Percentiles rank a stretch among this genome's conserved stretches.
These are phyloP conservation scores for Nomia melanderi DNA, from an alignment of 1,140 invertebrate species.

Conservation along the genomic window DNA sequence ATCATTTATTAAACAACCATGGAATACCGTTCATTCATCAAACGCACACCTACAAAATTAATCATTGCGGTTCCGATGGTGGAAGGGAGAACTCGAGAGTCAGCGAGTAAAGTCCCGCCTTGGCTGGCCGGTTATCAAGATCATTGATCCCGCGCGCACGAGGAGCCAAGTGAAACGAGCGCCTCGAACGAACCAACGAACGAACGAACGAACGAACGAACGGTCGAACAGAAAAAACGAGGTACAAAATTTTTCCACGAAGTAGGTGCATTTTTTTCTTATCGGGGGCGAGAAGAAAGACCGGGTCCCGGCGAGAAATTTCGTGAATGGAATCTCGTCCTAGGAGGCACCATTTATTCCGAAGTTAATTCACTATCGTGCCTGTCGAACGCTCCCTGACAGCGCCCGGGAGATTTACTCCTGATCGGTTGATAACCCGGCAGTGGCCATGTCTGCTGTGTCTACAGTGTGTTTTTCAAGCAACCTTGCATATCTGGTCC, in stretches of 20 bases:
- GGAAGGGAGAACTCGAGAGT: background rate
- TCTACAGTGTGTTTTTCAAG: conserved; percentile 69
- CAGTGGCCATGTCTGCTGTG: conserved; percentile 65
- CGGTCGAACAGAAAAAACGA: conserved; percentile 2
- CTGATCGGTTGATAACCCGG: conserved; percentile 67
- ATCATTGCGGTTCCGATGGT: conserved; percentile 1
- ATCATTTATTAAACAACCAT: background rate
- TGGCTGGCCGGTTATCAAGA: conserved; percentile 41
- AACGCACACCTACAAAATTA: conserved; percentile 32
- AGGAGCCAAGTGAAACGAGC: conserved; percentile 14
- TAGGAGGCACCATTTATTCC: conserved; percentile 69
- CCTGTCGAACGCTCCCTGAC: conserved; percentile 67
- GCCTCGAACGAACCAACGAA: background rate
- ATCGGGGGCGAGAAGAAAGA: conserved; percentile 17
- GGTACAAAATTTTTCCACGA: conserved; percentile 36
- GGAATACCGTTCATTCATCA: conserved; percentile 2
- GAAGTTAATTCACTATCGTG: conserved; percentile 68
- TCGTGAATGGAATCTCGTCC: conserved; percentile 67
- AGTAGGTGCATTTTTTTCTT: conserved; percentile 48
- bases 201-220: background rate
- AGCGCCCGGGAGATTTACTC: conserved; percentile 65
- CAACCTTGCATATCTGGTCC: conserved; percentile 47
- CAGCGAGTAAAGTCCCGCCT: conserved; percentile 31
- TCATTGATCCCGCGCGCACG: conserved; percentile 37
- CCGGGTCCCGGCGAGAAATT: conserved; percentile 49